Percentiles rank a stretch among this genome's conserved stretches.
phyloP scores from a whole-genome alignment of 2,797 vertebrate genomes.

The Mormyrus proboscirostris region DNA sequence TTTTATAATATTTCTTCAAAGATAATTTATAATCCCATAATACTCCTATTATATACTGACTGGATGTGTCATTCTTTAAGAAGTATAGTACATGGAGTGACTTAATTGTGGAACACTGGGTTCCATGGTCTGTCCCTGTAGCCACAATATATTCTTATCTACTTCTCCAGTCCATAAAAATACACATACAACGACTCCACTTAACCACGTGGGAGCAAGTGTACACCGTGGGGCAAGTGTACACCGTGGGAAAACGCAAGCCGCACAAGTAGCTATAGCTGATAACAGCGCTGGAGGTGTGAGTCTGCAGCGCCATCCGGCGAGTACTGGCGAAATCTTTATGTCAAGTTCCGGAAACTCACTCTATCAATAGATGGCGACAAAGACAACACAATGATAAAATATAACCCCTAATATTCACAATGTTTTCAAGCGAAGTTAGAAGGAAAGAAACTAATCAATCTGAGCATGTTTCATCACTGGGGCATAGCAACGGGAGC shows the following conservation, averaged over 20 bases:
- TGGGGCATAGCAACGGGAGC: not conserved
- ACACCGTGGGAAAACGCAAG: not conserved
- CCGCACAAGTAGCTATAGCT: not conserved
- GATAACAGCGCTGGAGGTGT: not conserved
- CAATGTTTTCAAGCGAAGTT: not conserved
- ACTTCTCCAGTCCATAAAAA: not conserved
- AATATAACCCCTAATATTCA: not conserved
- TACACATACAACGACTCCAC: not conserved
- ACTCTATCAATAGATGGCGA: constrained; percentile 39
- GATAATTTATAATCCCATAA: not conserved
- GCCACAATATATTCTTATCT: not conserved
- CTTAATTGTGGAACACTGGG: not conserved
- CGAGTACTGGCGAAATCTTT: not conserved
- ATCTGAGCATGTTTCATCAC: not conserved
- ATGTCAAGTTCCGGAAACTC: not conserved
- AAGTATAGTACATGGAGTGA: not conserved
- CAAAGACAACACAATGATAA: constrained; percentile 29
- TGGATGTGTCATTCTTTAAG: not conserved
- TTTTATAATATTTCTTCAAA: not conserved
- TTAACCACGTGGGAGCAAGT: not conserved
- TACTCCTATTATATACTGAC: not conserved
- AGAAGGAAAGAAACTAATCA: not conserved
- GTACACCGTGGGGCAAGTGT: not conserved
- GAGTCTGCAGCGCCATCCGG: not conserved
- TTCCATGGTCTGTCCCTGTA: not conserved